Evolutionary conservation across 1,140 invertebrate species (phyloP).

Genomic region (Thaumatotibia leucotreta): DNA sequence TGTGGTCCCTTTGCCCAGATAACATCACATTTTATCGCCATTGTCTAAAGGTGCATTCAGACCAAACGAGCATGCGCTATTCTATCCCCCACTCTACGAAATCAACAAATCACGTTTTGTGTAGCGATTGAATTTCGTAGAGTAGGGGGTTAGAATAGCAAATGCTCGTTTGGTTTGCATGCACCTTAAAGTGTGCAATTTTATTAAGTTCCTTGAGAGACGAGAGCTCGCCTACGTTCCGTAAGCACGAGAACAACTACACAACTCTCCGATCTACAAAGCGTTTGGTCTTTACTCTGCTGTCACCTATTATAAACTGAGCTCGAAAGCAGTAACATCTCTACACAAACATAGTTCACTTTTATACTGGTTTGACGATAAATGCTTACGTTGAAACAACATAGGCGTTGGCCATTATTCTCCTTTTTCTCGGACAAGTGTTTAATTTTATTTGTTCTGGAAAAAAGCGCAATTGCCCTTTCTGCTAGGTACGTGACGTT

Average conservation of each 20-base stretch:
- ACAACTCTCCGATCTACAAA: background rate
- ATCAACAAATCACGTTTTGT: too few species aligned
- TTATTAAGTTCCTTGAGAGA: background rate
- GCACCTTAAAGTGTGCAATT: background rate
- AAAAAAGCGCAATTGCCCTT: background rate
- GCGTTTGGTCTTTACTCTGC: background rate
- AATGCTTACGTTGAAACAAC: background rate
- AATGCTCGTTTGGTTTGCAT: too few species aligned
- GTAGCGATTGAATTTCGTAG: too few species aligned
- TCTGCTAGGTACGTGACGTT: background rate
- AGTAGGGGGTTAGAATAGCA: too few species aligned
- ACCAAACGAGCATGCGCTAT: too few species aligned
- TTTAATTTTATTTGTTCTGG: background rate
- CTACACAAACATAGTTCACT: background rate
- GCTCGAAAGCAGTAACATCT: background rate
- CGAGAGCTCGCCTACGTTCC: background rate
- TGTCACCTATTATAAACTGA: background rate
- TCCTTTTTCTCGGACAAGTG: background rate
- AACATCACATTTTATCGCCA: too few species aligned
- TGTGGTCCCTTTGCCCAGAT: too few species aligned
- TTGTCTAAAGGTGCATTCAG: too few species aligned
- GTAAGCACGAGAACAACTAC: background rate
- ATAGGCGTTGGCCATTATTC: background rate
- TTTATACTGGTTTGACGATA: background rate
- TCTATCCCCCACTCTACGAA: too few species aligned